phyloP scores from a whole-genome alignment of 2,888 invertebrate species.

The Coelopa pilipes region DNA sequence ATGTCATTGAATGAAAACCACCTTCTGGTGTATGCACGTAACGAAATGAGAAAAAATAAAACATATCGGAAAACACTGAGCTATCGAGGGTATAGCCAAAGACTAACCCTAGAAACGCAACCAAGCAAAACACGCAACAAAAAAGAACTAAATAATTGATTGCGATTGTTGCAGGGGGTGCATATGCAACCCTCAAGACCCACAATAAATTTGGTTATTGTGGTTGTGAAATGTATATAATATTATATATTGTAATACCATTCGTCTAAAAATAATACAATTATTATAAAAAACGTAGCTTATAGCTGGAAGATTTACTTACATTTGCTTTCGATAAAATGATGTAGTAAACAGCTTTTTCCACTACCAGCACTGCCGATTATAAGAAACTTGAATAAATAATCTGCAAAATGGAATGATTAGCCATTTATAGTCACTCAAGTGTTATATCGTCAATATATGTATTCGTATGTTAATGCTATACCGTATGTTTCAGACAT shows the following conservation, averaged over 20 bases:
- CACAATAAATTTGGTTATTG: too few species aligned
- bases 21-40: too few species aligned
- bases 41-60: neutral
- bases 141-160: too few species aligned
- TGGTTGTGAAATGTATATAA: too few species aligned
- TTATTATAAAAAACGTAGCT: too few species aligned
- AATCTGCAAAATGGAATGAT: slow-evolving; percentile 71
- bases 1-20: slow-evolving; percentile 10
- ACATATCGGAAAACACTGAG: neutral
- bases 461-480: slow-evolving; percentile 1
- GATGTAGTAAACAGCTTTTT: slow-evolving; percentile 84
- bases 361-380: slow-evolving; percentile 88
- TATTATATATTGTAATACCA: too few species aligned
- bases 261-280: too few species aligned
- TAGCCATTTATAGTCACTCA: slow-evolving; percentile 20
- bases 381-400: slow-evolving; percentile 85
- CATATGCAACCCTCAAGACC: too few species aligned
- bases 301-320: slow-evolving; percentile 64
- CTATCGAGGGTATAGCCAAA: neutral
- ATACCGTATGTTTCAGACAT: slow-evolving; percentile 66
- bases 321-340: slow-evolving; percentile 89
- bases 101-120: too few species aligned
- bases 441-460: neutral
- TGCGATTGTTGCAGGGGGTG: too few species aligned
- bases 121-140: too few species aligned